Evolutionary conservation across 1,140 invertebrate genomes (phyloP).

Genomic region (Caerostris extrusa): DNA sequence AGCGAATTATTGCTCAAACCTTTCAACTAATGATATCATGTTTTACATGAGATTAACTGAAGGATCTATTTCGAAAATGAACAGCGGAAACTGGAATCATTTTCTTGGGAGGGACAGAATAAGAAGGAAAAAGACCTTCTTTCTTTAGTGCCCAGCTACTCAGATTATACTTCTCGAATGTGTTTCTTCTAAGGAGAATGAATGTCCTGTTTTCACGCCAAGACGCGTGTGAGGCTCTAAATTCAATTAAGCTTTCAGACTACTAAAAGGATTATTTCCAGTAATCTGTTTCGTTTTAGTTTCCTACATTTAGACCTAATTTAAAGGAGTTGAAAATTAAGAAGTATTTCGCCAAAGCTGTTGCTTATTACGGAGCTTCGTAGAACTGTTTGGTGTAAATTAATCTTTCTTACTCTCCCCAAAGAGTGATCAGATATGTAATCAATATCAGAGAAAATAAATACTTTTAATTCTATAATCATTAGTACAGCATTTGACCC

Average conservation of each 20-base stretch:
- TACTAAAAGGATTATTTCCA: background rate
- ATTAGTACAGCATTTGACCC: background rate
- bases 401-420: background rate
- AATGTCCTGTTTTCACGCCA: slow-evolving; percentile 43
- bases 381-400: background rate
- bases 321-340: slow-evolving; percentile 45
- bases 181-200: slow-evolving; percentile 44
- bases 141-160: background rate
- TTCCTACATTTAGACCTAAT: background rate
- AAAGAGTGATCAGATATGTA: background rate
- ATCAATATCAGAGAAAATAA: background rate
- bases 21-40: slow-evolving; percentile 6
- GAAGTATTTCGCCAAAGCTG: background rate
- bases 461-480: background rate
- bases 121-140: background rate
- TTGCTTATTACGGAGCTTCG: background rate
- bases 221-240: slow-evolving; percentile 36
- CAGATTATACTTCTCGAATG: slow-evolving; percentile 21
- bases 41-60: slow-evolving; percentile 50
- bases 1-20: background rate
- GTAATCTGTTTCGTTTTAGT: slow-evolving; percentile 28
- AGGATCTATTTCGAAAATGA: background rate
- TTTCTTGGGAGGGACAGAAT: background rate
- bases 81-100: background rate
- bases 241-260: slow-evolving; percentile 55